Evolutionary conservation across 2,797 vertebrate genomes (phyloP).

Genomic region (Amniataba percoides): DNA sequence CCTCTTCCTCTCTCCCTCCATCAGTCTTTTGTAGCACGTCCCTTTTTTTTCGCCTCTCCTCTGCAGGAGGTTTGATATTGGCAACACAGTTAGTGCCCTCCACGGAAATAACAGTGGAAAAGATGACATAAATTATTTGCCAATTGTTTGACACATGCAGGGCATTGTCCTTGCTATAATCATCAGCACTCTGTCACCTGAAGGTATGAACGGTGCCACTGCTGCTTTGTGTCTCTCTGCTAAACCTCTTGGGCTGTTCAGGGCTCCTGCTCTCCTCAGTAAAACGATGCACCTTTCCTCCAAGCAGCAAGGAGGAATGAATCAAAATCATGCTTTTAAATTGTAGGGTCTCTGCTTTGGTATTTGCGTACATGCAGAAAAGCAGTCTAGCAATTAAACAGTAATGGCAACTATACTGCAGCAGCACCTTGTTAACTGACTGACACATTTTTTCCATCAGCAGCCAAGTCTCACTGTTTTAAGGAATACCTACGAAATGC

Average conservation of each 20-base stretch:
- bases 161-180: constrained; percentile 97
- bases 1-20: constrained; percentile 77
- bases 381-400: constrained; percentile 23
- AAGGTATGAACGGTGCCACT: constrained; percentile 91
- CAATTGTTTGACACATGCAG: constrained; percentile 96
- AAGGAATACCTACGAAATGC: constrained; percentile 22
- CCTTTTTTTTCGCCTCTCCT: constrained; percentile 69
- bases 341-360: constrained; percentile 4
- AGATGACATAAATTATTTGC: constrained; percentile 99
- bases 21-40: constrained; percentile 77
- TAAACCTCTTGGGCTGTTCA: constrained; percentile 86
- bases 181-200: constrained; percentile 95
- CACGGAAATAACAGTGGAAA: constrained; percentile 94
- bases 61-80: constrained; percentile 93
- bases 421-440: constrained; percentile 10
- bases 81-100: constrained; percentile 95
- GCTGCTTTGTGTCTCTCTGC: constrained; percentile 90
- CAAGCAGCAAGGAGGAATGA: constrained; percentile 46
- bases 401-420: constrained; percentile 1
- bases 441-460: background rate
- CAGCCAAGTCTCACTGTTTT: constrained; percentile 6
- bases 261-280: constrained; percentile 59
- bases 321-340: constrained; percentile 39
- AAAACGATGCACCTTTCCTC: constrained; percentile 39
- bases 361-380: constrained; percentile 28